Conservation (phyloP, 2,797 vertebrate genomes). For the Sebastolobus altivelis region DNA sequence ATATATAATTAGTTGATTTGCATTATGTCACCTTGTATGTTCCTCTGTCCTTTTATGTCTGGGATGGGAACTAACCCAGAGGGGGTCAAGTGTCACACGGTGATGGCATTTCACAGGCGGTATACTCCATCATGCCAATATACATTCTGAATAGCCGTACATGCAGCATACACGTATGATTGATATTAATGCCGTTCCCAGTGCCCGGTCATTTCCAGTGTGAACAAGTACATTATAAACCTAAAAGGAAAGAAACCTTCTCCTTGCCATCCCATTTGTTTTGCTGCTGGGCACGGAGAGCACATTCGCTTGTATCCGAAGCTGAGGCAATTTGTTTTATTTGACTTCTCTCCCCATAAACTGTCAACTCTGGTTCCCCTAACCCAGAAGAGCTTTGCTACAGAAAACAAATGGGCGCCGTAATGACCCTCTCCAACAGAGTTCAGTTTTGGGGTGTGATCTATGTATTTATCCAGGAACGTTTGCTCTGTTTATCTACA, state of each 20-base stretch:
- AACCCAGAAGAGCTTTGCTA: slow-evolving; percentile 63
- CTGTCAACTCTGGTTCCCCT: slow-evolving; percentile 65
- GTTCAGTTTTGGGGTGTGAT: slow-evolving; percentile 63
- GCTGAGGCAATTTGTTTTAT: slow-evolving; percentile 73
- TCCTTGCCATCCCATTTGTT: slow-evolving; percentile 61
- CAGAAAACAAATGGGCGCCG: slow-evolving; percentile 66
- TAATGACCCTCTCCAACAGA: slow-evolving; percentile 65
- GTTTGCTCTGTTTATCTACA: slow-evolving; percentile 53
- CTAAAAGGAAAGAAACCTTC: slow-evolving; percentile 45
- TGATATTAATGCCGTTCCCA: slow-evolving; percentile 29
- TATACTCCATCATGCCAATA: neutral
- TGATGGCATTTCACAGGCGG: neutral
- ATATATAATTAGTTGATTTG: slow-evolving; percentile 10
- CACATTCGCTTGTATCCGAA: slow-evolving; percentile 66
- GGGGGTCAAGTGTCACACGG: neutral
- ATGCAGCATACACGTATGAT: slow-evolving; percentile 2
- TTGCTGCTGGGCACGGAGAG: slow-evolving; percentile 45
- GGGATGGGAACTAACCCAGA: neutral
- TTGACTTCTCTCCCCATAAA: slow-evolving; percentile 72
- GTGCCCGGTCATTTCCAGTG: slow-evolving; percentile 29
- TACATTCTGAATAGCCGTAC: neutral
- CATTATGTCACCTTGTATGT: neutral
- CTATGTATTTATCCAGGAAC: slow-evolving; percentile 70
- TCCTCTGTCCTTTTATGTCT: neutral
- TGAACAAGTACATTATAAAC: slow-evolving; percentile 48